A percentile compares a stretch with the other conserved stretches of the same genome.
phyloP scores from a whole-genome alignment of 2,797 vertebrate genomes.

The Eulemur albifrons region DNA sequence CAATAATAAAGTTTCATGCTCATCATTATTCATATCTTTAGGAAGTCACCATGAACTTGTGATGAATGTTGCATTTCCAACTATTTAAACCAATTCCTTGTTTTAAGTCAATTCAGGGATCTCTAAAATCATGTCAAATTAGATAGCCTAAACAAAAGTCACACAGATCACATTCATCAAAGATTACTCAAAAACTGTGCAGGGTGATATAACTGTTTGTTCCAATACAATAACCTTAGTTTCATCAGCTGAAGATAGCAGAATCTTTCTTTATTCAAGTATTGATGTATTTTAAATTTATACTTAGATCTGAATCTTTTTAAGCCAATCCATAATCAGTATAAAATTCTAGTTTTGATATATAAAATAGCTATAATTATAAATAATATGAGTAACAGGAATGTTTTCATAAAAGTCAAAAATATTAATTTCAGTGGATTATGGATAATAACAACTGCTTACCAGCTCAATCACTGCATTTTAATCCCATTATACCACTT shows the following conservation, averaged over 20 bases:
- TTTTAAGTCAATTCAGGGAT: not conserved
- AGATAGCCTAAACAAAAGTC: not conserved
- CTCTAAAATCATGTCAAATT: constrained; percentile 43
- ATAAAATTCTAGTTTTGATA: not conserved
- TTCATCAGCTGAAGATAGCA: not conserved
- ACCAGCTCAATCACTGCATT: not conserved
- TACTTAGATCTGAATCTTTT: not conserved
- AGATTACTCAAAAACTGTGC: not conserved
- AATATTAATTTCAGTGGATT: not conserved
- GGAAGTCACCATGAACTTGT: not conserved
- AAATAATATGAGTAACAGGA: not conserved
- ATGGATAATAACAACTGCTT: not conserved
- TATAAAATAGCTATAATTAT: not conserved
- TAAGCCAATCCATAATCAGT: not conserved
- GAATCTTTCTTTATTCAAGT: not conserved
- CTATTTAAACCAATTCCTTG: not conserved
- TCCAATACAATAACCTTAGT: not conserved
- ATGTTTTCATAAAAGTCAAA: not conserved
- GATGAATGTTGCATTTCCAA: constrained; percentile 46
- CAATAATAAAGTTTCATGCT: not conserved
- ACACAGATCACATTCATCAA: not conserved
- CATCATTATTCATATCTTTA: not conserved
- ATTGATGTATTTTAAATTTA: not conserved
- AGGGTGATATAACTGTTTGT: not conserved
- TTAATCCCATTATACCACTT: not conserved